Percentiles rank a stretch among this genome's conserved stretches.
Evolutionary conservation across 2,888 invertebrate genomes (phyloP).

Genomic region (Stenoptilia bipunctidactyla): DNA sequence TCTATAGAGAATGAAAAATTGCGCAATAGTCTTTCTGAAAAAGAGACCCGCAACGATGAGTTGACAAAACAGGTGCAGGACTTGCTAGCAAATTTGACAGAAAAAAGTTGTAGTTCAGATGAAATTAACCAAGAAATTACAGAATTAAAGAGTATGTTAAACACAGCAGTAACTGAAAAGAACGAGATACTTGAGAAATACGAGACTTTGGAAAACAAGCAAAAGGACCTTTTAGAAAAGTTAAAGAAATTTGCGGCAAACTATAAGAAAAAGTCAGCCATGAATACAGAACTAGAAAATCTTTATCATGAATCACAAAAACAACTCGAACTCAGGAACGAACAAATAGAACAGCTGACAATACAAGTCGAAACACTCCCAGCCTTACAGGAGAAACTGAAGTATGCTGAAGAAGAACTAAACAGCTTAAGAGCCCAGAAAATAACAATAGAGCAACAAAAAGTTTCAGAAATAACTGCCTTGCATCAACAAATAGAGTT

Average conservation of each 20-base stretch:
- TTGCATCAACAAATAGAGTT: slow-evolving; percentile 29
- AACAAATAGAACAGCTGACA: slow-evolving; percentile 37
- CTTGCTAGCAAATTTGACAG: slow-evolving; percentile 69
- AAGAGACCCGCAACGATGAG: slow-evolving; percentile 31
- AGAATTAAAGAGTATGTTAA: slow-evolving; percentile 44
- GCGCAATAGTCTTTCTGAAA: slow-evolving; percentile 68
- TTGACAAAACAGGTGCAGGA: slow-evolving; percentile 37
- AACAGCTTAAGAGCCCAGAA: slow-evolving; percentile 38
- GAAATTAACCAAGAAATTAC: slow-evolving; percentile 61
- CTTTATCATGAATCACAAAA: slow-evolving; percentile 47
- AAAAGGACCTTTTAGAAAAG: slow-evolving; percentile 80
- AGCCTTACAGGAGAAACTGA: slow-evolving; percentile 45
- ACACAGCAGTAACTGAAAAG: slow-evolving; percentile 43
- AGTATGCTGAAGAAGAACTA: slow-evolving; percentile 48
- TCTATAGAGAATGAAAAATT: slow-evolving; percentile 75
- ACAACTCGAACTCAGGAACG: slow-evolving; percentile 35
- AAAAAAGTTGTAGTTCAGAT: slow-evolving; percentile 55
- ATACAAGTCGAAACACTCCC: slow-evolving; percentile 45
- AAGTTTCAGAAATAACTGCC: slow-evolving; percentile 27
- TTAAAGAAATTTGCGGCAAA: slow-evolving; percentile 83
- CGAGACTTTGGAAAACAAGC: slow-evolving; percentile 67
- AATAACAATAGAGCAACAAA: slow-evolving; percentile 33
- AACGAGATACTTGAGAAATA: slow-evolving; percentile 43
- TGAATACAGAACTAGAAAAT: slow-evolving; percentile 75
- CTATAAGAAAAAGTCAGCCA: slow-evolving; percentile 78